Conservation (phyloP, 1,140 invertebrate species). For the Fragariocoptes setiger region DNA sequence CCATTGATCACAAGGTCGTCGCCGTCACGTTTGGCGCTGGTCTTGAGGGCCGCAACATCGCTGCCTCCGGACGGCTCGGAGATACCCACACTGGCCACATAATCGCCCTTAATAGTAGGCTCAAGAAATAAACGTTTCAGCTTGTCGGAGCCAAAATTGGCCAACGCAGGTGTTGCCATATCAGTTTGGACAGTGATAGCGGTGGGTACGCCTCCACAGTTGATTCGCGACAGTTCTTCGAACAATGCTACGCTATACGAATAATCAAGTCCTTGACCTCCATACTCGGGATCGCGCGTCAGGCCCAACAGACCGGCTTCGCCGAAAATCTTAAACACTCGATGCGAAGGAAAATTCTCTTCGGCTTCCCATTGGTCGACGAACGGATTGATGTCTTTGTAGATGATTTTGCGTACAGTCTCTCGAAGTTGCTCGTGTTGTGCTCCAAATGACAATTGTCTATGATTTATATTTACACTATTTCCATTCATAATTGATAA, state of each 20-base stretch:
- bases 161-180: slow-evolving; percentile 16
- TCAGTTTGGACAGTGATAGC: slow-evolving; percentile 25
- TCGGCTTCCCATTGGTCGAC: slow-evolving; percentile 25
- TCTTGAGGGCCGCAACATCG: slow-evolving; percentile 24
- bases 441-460: slow-evolving; percentile 7
- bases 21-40: slow-evolving; percentile 18
- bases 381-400: slow-evolving; percentile 26
- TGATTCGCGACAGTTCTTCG: slow-evolving; percentile 23
- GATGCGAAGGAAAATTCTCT: slow-evolving; percentile 21
- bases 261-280: slow-evolving; percentile 22
- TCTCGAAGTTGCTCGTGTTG: slow-evolving; percentile 13
- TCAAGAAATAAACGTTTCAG: slow-evolving; percentile 24
- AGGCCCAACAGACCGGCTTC: slow-evolving; percentile 24
- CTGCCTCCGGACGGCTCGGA: slow-evolving; percentile 24
- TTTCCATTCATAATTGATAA: too few species aligned
- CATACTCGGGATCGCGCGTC: slow-evolving; percentile 13
- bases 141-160: slow-evolving; percentile 23
- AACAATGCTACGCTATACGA: slow-evolving; percentile 23
- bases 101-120: slow-evolving; percentile 24
- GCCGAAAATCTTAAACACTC: slow-evolving; percentile 25
- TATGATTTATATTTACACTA: too few species aligned
- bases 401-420: slow-evolving; percentile 18
- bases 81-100: slow-evolving; percentile 24
- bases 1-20: slow-evolving; percentile 26
- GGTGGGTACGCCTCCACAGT: slow-evolving; percentile 24